A percentile compares a stretch with the other conserved stretches of the same genome.
Evolutionary conservation across 2,888 invertebrate species (phyloP).

Genomic region (Ypsolopha scabrella): DNA sequence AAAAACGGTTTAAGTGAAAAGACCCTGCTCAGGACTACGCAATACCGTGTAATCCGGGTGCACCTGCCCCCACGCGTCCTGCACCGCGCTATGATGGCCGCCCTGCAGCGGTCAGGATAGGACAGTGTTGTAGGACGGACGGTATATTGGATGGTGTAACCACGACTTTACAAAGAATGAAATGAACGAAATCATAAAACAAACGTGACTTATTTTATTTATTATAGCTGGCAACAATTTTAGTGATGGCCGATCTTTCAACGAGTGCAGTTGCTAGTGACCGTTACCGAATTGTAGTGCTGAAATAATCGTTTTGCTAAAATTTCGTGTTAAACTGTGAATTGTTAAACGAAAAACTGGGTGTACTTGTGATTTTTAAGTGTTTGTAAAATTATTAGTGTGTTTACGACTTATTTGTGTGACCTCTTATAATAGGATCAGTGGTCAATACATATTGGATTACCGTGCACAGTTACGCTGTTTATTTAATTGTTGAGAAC

Average conservation of each 20-base stretch:
- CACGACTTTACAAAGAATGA: too few relatives aligned
- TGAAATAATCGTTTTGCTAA: conserved; percentile 47
- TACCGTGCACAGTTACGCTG: conserved; percentile 40
- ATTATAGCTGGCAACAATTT: conserved; percentile 32
- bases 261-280: conserved; percentile 42
- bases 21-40: too few relatives aligned
- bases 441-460: conserved; percentile 55
- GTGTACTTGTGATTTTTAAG: conserved; percentile 32
- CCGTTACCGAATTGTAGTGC: conserved; percentile 49
- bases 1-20: too few relatives aligned
- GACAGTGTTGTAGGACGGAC: too few relatives aligned
- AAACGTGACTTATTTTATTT: conserved; percentile 36
- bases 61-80: too few relatives aligned
- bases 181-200: conserved; percentile 9
- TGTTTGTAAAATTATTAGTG: conserved; percentile 47
- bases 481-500: conserved; percentile 45
- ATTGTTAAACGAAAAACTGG: not conserved
- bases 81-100: too few relatives aligned
- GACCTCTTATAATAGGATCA: conserved; percentile 61
- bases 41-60: too few relatives aligned
- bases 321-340: conserved; percentile 25
- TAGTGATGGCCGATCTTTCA: conserved; percentile 64
- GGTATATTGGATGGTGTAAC: too few relatives aligned
- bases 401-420: conserved; percentile 56
- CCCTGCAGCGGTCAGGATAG: too few relatives aligned